These are phyloP conservation scores for Theocolax elegans DNA, from an alignment of 1,140 invertebrate genomes.

Conservation along the genomic window DNA sequence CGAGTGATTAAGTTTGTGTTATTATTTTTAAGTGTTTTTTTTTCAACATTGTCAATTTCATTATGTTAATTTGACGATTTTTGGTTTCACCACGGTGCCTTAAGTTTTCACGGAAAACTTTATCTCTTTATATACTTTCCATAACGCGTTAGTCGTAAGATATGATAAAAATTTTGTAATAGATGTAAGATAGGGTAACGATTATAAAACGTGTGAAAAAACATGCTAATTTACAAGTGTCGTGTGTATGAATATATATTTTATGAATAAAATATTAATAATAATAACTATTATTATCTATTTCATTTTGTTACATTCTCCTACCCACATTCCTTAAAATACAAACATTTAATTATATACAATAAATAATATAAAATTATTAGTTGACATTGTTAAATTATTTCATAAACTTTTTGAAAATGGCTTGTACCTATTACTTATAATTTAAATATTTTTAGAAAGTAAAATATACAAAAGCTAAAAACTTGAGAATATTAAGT, in stretches of 20 bases:
- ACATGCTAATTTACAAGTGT: conserved; percentile 42
- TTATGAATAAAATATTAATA: conserved; percentile 33
- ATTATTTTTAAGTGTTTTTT: conserved; percentile 26
- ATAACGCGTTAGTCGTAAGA: conserved; percentile 35
- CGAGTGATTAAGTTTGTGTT: conserved; percentile 35
- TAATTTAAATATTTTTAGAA: no score
- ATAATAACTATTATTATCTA: conserved; percentile 5
- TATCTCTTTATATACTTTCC: conserved; percentile 40
- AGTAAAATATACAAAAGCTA: no score
- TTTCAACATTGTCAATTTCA: conserved; percentile 31
- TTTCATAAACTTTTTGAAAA: no score
- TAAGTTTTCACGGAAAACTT: conserved; percentile 22
- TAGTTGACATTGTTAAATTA: no score
- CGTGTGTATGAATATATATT: conserved; percentile 40
- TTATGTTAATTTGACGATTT: conserved; percentile 36
- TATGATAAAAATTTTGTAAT: conserved; percentile 4
- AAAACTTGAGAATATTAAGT: no score
- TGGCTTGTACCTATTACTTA: no score
- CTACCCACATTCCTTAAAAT: no score
- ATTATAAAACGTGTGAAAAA: conserved; percentile 47
- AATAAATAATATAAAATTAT: no score
- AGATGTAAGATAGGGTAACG: conserved; percentile 39
- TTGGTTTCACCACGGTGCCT: conserved; percentile 49
- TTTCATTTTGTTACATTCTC: no score
- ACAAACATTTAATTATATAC: no score